Evolutionary conservation across 2,113 vertebrate species (phyloP).

Genomic region (Erinaceus europaeus): DNA sequence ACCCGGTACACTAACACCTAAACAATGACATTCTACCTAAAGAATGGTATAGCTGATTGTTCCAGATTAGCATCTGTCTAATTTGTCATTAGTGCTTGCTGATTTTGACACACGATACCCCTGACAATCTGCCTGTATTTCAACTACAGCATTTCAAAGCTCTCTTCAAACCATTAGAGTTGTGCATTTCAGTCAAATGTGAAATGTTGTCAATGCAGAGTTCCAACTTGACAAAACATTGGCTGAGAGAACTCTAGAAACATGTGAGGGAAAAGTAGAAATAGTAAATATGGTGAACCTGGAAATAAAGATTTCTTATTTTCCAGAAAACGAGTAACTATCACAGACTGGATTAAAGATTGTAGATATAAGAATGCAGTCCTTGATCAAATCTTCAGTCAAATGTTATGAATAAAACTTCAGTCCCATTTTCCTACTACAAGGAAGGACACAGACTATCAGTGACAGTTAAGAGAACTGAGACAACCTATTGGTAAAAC

Average conservation of each 20-base stretch:
- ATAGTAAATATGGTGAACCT: not conserved
- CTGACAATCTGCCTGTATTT: not conserved
- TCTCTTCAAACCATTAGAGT: not conserved
- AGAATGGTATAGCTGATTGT: not conserved
- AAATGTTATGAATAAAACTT: not conserved
- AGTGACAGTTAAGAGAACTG: not conserved
- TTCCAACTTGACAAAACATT: not conserved
- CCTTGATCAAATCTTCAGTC: not conserved
- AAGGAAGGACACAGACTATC: not conserved
- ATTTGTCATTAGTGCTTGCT: not conserved
- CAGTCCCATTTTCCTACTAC: not conserved
- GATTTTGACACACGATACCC: not conserved
- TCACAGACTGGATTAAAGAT: not conserved
- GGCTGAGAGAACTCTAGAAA: not conserved
- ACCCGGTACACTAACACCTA: too few species aligned
- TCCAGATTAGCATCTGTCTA: not conserved
- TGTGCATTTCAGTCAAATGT: not conserved
- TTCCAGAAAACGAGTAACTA: not conserved
- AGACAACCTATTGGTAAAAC: not conserved
- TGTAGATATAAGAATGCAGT: not conserved
- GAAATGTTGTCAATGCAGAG: not conserved
- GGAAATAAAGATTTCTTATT: not conserved
- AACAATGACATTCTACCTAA: not conserved
- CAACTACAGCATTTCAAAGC: not conserved
- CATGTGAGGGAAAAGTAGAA: not conserved